Evolutionary conservation across 2,888 invertebrate genomes (phyloP), one percentile per base, ranked within the genome.

Genomic region (Microctonus hyperodae): DNA sequence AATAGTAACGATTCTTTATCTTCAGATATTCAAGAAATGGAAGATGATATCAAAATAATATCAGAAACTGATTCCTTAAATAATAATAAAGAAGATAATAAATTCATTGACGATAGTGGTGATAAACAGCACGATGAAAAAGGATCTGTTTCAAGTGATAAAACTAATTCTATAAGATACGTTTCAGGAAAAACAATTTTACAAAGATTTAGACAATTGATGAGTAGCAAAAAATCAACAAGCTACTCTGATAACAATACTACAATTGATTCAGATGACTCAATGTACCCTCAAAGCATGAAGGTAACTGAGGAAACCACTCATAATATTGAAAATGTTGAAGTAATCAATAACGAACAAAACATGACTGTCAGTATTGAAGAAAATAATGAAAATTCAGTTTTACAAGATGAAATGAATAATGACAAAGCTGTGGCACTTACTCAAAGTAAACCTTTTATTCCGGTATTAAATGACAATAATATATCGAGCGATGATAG

Each of bases 251-350:
- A 64, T 25, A 23, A 55, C 10, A 33, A 58, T 16, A 67, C 69
- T 9, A 67, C 56, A 11, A 61, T 73, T 23, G 74, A 75, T 56
- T 73, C 72, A 3, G 73, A 73, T 60, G 71, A 75, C 65, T 67
- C 69, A 0, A 65, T 65, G 10, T 22, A 2, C 2, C n/a, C 37
- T 13, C 13, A 37, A 37, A n/a, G 50, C 23, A 13, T 1, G 60
- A 56, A 28, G 20, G 16, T 22, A 23, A 13, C 50, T 20, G 25
- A n/a, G 4, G 11, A 37, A 60, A 10, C 35, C 16, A 25, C n/a
- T 16, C 31, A 53, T 60, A 31, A 23, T n/a, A 31, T 58, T 20
- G 37, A 6, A 10, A 59, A 55, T 25, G 7, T 33, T 31, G 20
- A 44, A 48, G 10, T 31, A 44, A 2, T n/a, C 25, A 50, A 9